Base-by-base conservation (phyloP, 2,797 vertebrate species). In the Manis crassicaudata region DNA sequence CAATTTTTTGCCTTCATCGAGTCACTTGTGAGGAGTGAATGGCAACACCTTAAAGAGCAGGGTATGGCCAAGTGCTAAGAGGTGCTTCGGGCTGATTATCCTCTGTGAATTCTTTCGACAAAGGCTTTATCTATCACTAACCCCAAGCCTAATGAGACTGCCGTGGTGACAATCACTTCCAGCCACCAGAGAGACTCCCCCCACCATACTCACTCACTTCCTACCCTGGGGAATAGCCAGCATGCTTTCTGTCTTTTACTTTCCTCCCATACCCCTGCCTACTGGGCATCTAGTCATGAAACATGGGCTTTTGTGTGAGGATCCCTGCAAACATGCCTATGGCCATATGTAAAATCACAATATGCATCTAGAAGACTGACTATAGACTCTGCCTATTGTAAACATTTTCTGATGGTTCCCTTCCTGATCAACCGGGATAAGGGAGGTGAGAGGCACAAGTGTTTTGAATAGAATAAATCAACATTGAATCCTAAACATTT, bases 11-110 rank as follows among this genome's bases (percentile, higher is more conserved):
- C 2, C 4, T 76, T 35, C 25, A 29, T 1, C 0, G 37, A 70
- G 18, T 50, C 6, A 58, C 6, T 68, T 40, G 13, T 32, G 67
- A 46, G 43, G 12, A 54, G 23, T 32, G 40, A 54, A 50, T 25
- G 0, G 10, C 43, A 16, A 32, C 9, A 2, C 10, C 14, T 23
- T 3, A 29, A 43, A 29, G 0, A 18, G 11, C 2, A 25, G 6
- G 27, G 9, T 25, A 72, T 85, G 23, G 13, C 20, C 37, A 43
- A 56, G 17, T 29, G 9, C 35, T 92, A 65, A 60, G 21, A 27
- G 23, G n/a, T 23, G 7, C 1, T n/a, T 25, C 11, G 23, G 27
- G 67, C 17, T 63, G 46, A 63, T 65, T 68, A 11, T 35, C 63
- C 27, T 21, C 46, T 52, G 10, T 62, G 40, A 92, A 95, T 52